These are phyloP conservation scores for Epirrhoe tristata DNA, from an alignment of 2,888 invertebrate species.

Conservation along the genomic window DNA sequence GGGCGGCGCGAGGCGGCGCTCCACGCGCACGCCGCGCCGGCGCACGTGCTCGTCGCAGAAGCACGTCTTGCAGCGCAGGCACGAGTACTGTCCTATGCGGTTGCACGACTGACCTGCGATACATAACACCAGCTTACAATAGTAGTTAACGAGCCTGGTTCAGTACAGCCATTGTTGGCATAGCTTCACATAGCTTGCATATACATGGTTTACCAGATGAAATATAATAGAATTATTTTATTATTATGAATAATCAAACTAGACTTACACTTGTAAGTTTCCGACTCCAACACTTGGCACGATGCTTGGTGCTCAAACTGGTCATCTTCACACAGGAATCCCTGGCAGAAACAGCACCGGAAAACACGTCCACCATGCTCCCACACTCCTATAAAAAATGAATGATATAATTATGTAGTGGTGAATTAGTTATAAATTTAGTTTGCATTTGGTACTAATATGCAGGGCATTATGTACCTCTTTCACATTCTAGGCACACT, in stretches of 20 bases:
- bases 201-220: no score
- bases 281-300: conserved; percentile 97
- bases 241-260: neutral
- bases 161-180: no score
- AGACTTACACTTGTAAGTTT: conserved; percentile 94
- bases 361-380: conserved; percentile 97
- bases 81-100: conserved; percentile 97
- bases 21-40: conserved; percentile 76
- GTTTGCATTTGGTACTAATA: neutral
- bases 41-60: conserved; percentile 98
- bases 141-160: no score
- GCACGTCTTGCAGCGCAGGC: conserved; percentile 97
- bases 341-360: conserved; percentile 95
- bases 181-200: no score
- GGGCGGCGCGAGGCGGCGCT: conserved; percentile 82
- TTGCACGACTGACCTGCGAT: conserved; percentile 95
- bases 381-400: conserved; percentile 88
- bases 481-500: conserved; percentile 95
- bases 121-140: neutral
- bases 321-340: conserved; percentile 96
- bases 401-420: no score
- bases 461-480: conserved; percentile 75
- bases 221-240: no score
- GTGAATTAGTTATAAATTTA: no score
- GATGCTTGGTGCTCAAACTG: conserved; percentile 99